Base-by-base conservation (phyloP, 2,888 invertebrate genomes). In the Himalopsyche kuldschensis region DNA sequence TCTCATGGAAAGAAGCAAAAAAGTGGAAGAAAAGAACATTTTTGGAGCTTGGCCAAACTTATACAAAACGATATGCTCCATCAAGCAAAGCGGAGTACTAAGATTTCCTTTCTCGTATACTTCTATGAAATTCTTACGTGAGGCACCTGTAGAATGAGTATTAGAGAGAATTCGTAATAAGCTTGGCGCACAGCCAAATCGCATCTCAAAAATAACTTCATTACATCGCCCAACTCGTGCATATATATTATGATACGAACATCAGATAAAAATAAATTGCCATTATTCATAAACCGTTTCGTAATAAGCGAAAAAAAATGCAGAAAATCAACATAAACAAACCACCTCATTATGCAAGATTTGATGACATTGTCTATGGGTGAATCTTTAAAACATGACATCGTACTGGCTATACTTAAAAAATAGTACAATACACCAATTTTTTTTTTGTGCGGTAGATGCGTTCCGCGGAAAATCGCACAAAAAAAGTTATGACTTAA, bases 191-290 rank as follows among this genome's bases (percentile, higher is more conserved):
- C 35, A 35, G 80, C 83, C 83, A 83, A 79, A 55, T n/a, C 41
- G 10, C 32, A 46, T 48, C 80, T 83, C 47, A 15, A 75, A 80
- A 84, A 85, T 85, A 85, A 77, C 76, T 48, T 27, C 75, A 83
- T 83, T 80, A 81, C 79, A 82, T 46, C 76, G 78, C 48, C 41
- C n/a, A 48, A 20, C 75, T 82, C 47, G 48, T 82, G 79, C 79
- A 82, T 79, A 55, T 55, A 41, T 41, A 41, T 77, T 41, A 35
- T 47, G 24, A 81, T n/a, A 30, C 41, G 41, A 41, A 3, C 15
- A 41, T 41, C 47, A 75, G 75, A 76, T 6, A 55, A 55, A 55
- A 55, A 55, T 55, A 55, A 55, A 24, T 55, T 20, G 24, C 24
- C 55, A 55, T 55, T 55, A 55, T 55, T 55, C 55, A 55, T 55